Conservation (phyloP, 2,797 vertebrate genomes). For the Hafferia zeledoni region DNA sequence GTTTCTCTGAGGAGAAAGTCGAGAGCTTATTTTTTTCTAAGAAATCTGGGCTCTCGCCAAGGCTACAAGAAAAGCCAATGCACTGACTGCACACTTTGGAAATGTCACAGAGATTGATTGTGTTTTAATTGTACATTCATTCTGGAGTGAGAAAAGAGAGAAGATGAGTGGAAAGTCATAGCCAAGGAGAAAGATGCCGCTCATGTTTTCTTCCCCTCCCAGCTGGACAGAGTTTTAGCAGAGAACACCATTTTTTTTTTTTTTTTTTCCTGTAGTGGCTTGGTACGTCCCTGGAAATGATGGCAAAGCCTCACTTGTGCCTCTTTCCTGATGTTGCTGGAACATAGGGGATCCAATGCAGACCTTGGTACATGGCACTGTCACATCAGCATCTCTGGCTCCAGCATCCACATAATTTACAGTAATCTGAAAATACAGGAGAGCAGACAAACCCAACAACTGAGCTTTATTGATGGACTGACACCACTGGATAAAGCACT, state of each 20-base stretch:
- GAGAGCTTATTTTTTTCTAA: neutral
- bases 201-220: neutral
- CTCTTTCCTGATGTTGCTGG: neutral
- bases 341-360: accelerated
- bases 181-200: neutral
- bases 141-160: neutral
- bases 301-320: neutral
- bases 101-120: conserved; percentile 8
- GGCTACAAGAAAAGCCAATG: neutral
- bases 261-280: neutral
- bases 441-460: conserved; percentile 19
- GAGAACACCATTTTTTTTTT: neutral
- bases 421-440: conserved; percentile 5
- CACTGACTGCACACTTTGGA: conserved; percentile 20
- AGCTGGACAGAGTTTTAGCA: neutral
- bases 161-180: conserved; percentile 11
- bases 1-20: conserved; percentile 31
- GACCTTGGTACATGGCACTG: accelerated
- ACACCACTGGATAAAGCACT: conserved; percentile 26
- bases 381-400: accelerated
- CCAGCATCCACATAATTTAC: conserved; percentile 40
- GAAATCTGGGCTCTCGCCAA: conserved; percentile 22
- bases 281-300: neutral
- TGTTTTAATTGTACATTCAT: conserved; percentile 39
- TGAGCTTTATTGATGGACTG: conserved; percentile 72